Base-by-base conservation (phyloP, 37 sponge, comb jelly and placozoan genomes). In the Geodia barretti region DNA sequence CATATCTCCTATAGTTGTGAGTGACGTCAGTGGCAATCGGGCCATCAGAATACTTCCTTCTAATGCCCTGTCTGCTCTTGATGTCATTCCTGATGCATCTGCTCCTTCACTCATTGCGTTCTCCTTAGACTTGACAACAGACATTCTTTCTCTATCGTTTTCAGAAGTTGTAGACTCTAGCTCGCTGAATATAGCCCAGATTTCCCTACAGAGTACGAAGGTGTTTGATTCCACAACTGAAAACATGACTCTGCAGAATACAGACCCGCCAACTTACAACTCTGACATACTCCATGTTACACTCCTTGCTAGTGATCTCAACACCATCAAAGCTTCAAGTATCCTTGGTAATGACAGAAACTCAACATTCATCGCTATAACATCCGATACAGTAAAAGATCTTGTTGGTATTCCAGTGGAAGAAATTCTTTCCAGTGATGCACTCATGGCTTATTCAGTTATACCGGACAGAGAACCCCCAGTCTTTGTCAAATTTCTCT, bases 381-480 rank as follows among this genome's bases (percentile, higher is more conserved):
- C 80, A 39, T 59, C 68, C 11, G 29, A 62, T 28, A 71, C 83
- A 36, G 84, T 82, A 11, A 75, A 30, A 67, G 97, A 96, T 63
- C 62, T 90, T 23, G 78, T 81, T 41, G 84, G 87, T 36, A 87
- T 86, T 41, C 39, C 76, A n/a, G 81, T 96, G 3, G 40, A 75
- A 19, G 41, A 76, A 1, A 68, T 91, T 25, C 4, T 82, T 31
- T 40, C 64, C 30, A 36, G 32, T 1, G 41, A 61, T 74, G 88
- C 83, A 3, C 42, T 88, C 1, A 81, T 34, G 38, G 91, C 86
- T 39, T 29, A 25, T 58, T 43, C 35, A 33, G 79, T 93, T 14
- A 31, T 75, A 7, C 72, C 77, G 34, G 97, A 96, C 60, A 72
- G 42, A n/a, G 80, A 76, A 29, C 85, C 89, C 60, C 97, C 97